Conservation (phyloP, 2,797 vertebrate species). For the Orestias chungarensis region DNA sequence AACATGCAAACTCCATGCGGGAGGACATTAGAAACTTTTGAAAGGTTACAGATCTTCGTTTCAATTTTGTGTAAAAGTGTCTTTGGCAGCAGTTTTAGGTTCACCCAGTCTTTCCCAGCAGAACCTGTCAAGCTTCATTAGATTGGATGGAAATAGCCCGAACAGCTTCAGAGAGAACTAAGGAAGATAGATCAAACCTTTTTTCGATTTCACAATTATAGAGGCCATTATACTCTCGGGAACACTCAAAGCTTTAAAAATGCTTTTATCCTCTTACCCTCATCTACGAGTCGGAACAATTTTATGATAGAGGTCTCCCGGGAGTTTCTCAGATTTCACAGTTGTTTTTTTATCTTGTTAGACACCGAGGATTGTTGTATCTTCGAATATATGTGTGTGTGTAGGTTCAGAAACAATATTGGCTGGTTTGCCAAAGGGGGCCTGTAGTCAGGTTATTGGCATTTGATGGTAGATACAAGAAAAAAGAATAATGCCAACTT, state of each 20-base stretch:
- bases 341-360: not conserved
- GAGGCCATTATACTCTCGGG: conserved; percentile 5
- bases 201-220: conserved; percentile 13
- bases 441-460: not conserved
- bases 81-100: not conserved
- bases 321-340: conserved; percentile 4
- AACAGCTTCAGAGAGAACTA: conserved; percentile 1
- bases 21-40: not conserved
- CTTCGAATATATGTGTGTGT: not conserved
- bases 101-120: not conserved
- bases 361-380: not conserved
- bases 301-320: conserved; percentile 4
- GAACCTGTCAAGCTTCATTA: conserved; percentile 4
- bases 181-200: conserved; percentile 4
- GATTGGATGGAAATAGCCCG: not conserved
- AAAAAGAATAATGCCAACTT: not conserved
- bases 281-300: not conserved
- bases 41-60: not conserved
- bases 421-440: conserved; percentile 3
- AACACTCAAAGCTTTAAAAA: conserved; percentile 12
- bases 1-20: no score
- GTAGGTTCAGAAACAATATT: not conserved
- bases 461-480: not conserved
- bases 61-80: not conserved
- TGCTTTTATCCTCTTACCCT: conserved; percentile 5